phyloP scores from a whole-genome alignment of 2,113 vertebrate genomes.

The Pseudonaja textilis region DNA sequence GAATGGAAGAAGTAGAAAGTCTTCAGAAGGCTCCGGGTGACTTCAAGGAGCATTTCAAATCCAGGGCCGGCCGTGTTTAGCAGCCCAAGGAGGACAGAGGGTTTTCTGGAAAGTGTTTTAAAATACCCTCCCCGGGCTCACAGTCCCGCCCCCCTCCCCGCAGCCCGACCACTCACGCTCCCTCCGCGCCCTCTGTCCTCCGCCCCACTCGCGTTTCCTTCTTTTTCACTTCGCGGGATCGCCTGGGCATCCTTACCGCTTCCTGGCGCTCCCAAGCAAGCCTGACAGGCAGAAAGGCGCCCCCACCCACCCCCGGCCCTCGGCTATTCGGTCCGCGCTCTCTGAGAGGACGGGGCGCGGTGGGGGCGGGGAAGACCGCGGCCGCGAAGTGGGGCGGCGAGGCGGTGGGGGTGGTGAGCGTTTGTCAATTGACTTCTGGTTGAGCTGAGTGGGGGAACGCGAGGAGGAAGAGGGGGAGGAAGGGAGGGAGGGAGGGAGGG shows the following conservation, averaged over 20 bases:
- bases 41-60: background rate
- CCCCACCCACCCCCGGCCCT: background rate
- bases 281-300: conserved; percentile 55
- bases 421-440: conserved; percentile 63
- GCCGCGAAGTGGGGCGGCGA: background rate
- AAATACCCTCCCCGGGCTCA: background rate
- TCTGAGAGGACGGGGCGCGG: background rate
- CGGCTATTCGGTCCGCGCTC: conserved; percentile 64
- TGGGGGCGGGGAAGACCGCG: background rate
- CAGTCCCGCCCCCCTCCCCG: background rate
- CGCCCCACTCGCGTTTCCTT: conserved; percentile 49
- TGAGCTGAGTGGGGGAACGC: conserved; percentile 56
- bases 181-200: background rate
- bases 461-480: background rate
- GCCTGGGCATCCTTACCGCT: conserved; percentile 69
- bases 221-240: conserved; percentile 28
- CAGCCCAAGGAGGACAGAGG: background rate
- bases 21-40: background rate
- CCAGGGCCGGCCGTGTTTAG: background rate
- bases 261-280: conserved; percentile 52
- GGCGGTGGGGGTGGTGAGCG: conserved; percentile 31
- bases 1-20: background rate
- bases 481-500: background rate
- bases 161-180: background rate
- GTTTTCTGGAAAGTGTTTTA: background rate